These are phyloP conservation scores for Amphiura filiformis DNA, from an alignment of 35 echinoderm and acorn worm genomes.

Conservation along the genomic window DNA sequence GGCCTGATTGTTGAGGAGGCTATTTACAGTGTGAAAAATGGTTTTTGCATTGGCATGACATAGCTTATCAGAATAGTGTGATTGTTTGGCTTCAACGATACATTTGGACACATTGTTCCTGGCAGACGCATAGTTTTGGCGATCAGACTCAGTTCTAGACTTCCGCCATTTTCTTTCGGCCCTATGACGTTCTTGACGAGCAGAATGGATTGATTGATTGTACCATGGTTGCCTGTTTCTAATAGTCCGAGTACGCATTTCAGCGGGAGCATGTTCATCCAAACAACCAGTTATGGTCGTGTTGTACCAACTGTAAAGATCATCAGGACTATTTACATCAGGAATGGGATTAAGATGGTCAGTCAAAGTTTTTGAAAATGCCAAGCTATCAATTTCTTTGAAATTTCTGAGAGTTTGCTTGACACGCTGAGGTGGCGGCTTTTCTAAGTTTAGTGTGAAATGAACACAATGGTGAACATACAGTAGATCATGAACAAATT, in stretches of 20 bases:
- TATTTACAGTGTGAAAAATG: constrained; percentile 6
- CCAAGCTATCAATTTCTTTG: neutral
- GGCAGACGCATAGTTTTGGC: neutral
- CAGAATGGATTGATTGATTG: neutral
- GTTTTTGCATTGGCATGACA: neutral
- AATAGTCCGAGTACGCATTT: neutral
- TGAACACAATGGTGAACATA: neutral
- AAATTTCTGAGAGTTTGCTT: too few relatives aligned
- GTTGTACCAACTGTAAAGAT: neutral
- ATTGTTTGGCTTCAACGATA: constrained; percentile 17
- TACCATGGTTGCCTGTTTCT: constrained; percentile 9
- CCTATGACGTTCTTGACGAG: neutral
- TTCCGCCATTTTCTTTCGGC: constrained; percentile 28
- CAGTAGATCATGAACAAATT: too few relatives aligned
- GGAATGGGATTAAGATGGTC: neutral
- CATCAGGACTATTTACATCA: neutral
- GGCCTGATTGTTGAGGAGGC: neutral
- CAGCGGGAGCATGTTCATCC: constrained; percentile 8
- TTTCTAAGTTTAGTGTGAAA: neutral
- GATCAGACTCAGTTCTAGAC: neutral
- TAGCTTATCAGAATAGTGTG: neutral
- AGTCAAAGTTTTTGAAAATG: neutral
- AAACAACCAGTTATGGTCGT: neutral
- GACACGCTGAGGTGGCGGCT: too few relatives aligned
- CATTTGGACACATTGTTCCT: constrained; percentile 21